Conservation (phyloP, 2,113 vertebrate species). For the Ciconia stormi region DNA sequence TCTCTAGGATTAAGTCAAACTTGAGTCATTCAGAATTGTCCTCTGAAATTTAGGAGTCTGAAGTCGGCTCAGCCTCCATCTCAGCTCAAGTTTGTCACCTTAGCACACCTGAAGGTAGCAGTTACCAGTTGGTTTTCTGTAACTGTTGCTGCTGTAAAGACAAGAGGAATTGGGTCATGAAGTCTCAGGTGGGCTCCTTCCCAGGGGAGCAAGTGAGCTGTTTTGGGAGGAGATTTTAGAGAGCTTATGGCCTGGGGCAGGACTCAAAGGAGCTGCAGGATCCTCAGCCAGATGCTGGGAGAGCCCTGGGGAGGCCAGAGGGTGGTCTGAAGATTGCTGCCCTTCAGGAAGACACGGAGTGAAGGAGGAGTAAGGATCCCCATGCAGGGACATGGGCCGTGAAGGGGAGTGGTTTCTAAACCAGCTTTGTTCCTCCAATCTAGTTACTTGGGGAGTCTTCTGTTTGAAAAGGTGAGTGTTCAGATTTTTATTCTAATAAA, state of each 20-base stretch:
- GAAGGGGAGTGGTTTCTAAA: not conserved
- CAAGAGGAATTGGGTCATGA: not conserved
- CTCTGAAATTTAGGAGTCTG: not conserved
- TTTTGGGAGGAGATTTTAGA: not conserved
- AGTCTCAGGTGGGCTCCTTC: not conserved
- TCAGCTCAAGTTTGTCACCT: not conserved
- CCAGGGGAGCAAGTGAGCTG: not conserved
- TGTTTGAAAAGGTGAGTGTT: not conserved
- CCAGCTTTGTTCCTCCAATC: not conserved
- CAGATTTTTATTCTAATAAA: not conserved
- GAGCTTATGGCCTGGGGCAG: not conserved
- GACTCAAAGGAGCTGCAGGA: not conserved
- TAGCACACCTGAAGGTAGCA: not conserved
- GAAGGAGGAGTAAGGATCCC: rapidly evolving
- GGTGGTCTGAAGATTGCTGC: not conserved
- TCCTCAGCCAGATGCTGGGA: not conserved
- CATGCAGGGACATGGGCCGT: rapidly evolving
- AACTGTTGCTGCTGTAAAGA: not conserved
- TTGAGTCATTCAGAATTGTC: not conserved
- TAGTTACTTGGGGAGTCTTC: not conserved
- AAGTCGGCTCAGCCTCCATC: not conserved
- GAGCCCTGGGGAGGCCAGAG: not conserved
- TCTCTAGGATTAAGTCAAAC: not conserved
- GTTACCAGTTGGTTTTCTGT: not conserved
- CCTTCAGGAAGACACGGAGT: not conserved